A percentile compares a stretch with the other conserved stretches of the same genome.
phyloP scores from a whole-genome alignment of 2,797 vertebrate genomes.

The Pangasius larnaudii region DNA sequence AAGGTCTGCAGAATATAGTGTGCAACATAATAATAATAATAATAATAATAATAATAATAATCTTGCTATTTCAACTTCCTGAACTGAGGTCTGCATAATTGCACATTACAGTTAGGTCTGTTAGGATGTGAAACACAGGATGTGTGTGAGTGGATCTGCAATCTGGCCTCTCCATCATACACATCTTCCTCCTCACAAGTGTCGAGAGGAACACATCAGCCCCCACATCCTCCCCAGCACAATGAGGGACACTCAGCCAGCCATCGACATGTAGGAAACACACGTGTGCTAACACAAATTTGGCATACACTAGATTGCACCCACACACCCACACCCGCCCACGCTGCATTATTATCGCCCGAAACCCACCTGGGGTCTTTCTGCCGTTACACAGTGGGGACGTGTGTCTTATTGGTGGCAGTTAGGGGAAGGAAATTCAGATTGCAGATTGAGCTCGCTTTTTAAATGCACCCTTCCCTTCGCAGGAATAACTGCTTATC shows the following conservation, averaged over 20 bases:
- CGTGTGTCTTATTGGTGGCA: slow-evolving; percentile 56
- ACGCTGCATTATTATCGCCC: slow-evolving; percentile 34
- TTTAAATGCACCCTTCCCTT: slow-evolving; percentile 61
- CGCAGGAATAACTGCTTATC: slow-evolving; percentile 67
- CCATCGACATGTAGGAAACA: slow-evolving; percentile 38
- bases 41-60: not conserved
- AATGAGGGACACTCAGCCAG: slow-evolving; percentile 50
- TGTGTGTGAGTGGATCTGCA: slow-evolving; percentile 50
- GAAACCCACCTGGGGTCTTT: slow-evolving; percentile 49
- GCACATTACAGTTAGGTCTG: slow-evolving; percentile 44
- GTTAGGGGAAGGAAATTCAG: slow-evolving; percentile 72
- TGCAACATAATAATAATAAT: too few species aligned
- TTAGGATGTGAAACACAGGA: slow-evolving; percentile 56
- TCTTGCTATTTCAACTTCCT: not conserved
- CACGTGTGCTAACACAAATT: slow-evolving; percentile 33
- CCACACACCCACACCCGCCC: not conserved
- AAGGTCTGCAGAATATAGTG: not conserved
- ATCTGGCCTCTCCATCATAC: slow-evolving; percentile 55
- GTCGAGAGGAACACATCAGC: slow-evolving; percentile 46
- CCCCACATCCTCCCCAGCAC: slow-evolving; percentile 52
- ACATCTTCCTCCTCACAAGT: slow-evolving; percentile 30
- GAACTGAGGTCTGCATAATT: slow-evolving; percentile 17
- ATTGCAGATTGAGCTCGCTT: slow-evolving; percentile 64
- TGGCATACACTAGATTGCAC: not conserved
- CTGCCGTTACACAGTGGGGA: slow-evolving; percentile 46